Conservation (phyloP, 2,797 vertebrate genomes). For the Aplochiton taeniatus region DNA sequence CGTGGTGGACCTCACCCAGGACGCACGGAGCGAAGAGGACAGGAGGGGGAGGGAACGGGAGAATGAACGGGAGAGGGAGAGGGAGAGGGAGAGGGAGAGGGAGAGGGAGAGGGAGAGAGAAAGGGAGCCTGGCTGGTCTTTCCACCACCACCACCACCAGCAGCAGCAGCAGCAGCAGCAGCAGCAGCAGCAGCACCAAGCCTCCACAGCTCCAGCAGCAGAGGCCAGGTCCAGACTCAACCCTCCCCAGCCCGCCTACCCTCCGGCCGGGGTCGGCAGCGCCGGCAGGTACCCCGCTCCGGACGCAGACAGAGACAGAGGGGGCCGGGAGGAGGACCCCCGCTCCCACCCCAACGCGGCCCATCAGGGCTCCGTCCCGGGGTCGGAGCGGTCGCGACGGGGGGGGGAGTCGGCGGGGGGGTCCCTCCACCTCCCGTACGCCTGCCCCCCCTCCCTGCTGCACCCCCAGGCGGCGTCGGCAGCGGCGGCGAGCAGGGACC, state of each 20-base stretch:
- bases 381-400: slow-evolving; percentile 77
- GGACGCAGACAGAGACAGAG: slow-evolving; percentile 51
- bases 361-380: slow-evolving; percentile 45
- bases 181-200: slow-evolving; percentile 57
- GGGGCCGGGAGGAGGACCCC: slow-evolving; percentile 74
- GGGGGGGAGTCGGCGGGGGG: slow-evolving; percentile 76
- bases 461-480: slow-evolving; percentile 75
- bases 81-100: slow-evolving; percentile 50
- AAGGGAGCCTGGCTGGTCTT: slow-evolving; percentile 43
- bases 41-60: slow-evolving; percentile 53
- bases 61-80: slow-evolving; percentile 55
- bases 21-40: slow-evolving; percentile 64
- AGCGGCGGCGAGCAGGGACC: slow-evolving; percentile 78
- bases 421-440: slow-evolving; percentile 72
- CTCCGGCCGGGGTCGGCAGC: slow-evolving; percentile 24
- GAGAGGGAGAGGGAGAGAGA: slow-evolving; percentile 22
- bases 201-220: slow-evolving; percentile 63
- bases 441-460: slow-evolving; percentile 51
- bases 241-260: slow-evolving; percentile 48
- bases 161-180: slow-evolving; percentile 60
- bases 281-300: slow-evolving; percentile 41
- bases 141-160: slow-evolving; percentile 53
- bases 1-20: slow-evolving; percentile 89
- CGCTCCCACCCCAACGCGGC: slow-evolving; percentile 65
- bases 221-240: slow-evolving; percentile 62